A percentile compares a stretch with the other conserved stretches of the same genome.
Evolutionary conservation across 2,888 invertebrate genomes (phyloP).

Genomic region (Aricia artaxerxes): DNA sequence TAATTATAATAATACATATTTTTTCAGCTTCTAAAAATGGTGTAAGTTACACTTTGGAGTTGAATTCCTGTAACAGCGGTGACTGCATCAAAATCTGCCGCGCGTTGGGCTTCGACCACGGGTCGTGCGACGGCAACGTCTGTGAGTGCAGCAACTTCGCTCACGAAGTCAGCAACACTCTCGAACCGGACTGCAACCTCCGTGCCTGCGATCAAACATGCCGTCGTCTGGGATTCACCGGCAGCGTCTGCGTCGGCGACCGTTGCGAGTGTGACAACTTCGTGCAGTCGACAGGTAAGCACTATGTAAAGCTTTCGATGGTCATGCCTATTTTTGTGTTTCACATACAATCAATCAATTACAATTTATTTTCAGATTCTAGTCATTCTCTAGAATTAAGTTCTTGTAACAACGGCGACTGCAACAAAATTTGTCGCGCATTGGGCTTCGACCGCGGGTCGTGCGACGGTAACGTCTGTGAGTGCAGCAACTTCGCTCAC

Average conservation of each 20-base stretch:
- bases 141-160: constrained; percentile 11
- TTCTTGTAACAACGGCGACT: not conserved
- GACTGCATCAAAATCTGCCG: not conserved
- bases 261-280: constrained; percentile 45
- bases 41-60: not conserved
- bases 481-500: not conserved
- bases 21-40: not conserved
- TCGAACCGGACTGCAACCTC: constrained; percentile 37
- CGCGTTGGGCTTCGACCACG: not conserved
- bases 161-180: not conserved
- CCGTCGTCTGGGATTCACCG: constrained; percentile 47
- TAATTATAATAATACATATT: too few species aligned
- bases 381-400: not conserved
- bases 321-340: too few species aligned
- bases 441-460: not conserved
- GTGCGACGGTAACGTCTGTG: not conserved
- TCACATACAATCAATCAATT: constrained; percentile 13
- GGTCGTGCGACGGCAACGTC: not conserved
- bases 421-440: not conserved
- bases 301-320: too few species aligned
- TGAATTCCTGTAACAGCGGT: not conserved
- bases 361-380: not conserved
- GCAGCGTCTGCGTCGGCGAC: constrained; percentile 42
- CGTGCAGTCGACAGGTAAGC: constrained; percentile 16
- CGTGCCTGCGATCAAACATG: constrained; percentile 50